Evolutionary conservation across 2,113 vertebrate genomes (phyloP), one percentile per base, ranked within the genome.

Genomic region (Calyptomena viridis): DNA sequence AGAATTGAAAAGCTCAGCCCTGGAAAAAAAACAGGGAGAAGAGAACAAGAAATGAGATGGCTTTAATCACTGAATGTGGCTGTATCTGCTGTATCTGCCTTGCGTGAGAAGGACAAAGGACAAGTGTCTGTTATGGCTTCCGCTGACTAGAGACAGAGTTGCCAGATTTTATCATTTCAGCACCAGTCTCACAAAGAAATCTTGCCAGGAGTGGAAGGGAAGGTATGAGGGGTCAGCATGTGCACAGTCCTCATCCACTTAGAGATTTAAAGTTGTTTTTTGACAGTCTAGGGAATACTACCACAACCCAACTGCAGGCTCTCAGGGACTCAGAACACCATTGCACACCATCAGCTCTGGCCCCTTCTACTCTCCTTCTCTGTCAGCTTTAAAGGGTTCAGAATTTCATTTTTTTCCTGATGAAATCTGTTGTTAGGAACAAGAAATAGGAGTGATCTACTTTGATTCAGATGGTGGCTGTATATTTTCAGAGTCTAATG

Each of bases 401-500:
- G 17, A 3, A 47, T 47, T 21, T 21, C 21, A 35, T 8, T 25
- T 33, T 63, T 49, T 58, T 5, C 2, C 3, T 12, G 8, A 13
- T 60, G 33, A 59, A 77, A 37, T 62, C 49, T 80, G 31, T 24
- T 35, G 21, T 49, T 84, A 42, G 23, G 60, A 87, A 37, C 24
- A 88, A 35, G 33, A 91, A 81, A 78, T 80, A 91, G 52, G 55
- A 90, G 17, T 71, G 56, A 40, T 71, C 77, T 67, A 50, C 74
- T 63, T 80, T 91, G 76, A 81, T 59, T 60, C 20, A 50, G 78
- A 66, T 10, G 40, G 58, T 63, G 55, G 49, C 44, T 89, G 16
- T 84, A 40, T 84, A 84, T 90, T 97, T 93, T 89, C 71, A 80
- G 84, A 35, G 75, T 93, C 44, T 96, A 89, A 96, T 95, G 73